Conservation (phyloP, 37 sponge, comb jelly and placozoan genomes). For the Tethya wilhelma region DNA sequence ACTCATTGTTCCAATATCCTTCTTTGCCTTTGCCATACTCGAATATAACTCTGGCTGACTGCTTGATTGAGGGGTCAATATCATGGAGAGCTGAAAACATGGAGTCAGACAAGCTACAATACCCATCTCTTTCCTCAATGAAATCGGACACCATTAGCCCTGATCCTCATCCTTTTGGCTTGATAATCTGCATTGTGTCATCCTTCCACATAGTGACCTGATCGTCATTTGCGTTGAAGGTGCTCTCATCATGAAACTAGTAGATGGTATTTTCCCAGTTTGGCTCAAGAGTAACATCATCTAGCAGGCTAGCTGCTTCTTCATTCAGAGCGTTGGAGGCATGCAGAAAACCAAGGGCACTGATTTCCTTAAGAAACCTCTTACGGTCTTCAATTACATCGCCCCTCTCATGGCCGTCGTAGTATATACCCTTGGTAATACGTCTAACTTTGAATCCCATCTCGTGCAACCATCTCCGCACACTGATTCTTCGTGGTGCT, state of each 20-base stretch:
- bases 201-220: conserved; percentile 12
- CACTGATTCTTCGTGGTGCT: not conserved
- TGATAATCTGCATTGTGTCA: not conserved
- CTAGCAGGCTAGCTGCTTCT: not conserved
- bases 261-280: not conserved
- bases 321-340: not conserved
- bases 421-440: no score
- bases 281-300: not conserved
- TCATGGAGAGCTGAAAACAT: not conserved
- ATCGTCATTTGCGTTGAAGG: conserved; percentile 2
- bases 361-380: not conserved
- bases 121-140: conserved; percentile 39
- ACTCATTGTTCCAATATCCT: conserved; percentile 47
- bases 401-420: no score
- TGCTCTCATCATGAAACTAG: conserved; percentile 23
- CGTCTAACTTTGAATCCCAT: no score
- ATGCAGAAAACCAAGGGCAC: not conserved
- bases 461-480: no score
- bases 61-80: not conserved
- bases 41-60: conserved; percentile 11
- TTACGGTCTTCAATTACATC: no score
- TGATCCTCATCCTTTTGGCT: conserved; percentile 11
- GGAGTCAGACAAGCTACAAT: not conserved
- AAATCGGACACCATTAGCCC: conserved; percentile 27
- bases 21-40: conserved; percentile 52